Conservation (phyloP, 2,113 vertebrate species). For the Rattus norvegicus region GRCr8 NC_086026.1:82745501-82746000, state of each 20-base stretch:
- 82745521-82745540: not conserved
- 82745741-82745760: not conserved
- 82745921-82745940: not conserved
- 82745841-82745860: not conserved
- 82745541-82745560: not conserved
- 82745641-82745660: not conserved
- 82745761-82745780: not conserved
- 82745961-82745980: not conserved
- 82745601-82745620: not conserved
- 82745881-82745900: not conserved
- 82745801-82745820: not conserved
- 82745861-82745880: not conserved
- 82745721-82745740: not conserved
- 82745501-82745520: not conserved
- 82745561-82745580: no score
- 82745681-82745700: not conserved
- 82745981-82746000: not conserved
- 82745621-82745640: not conserved
- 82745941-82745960: not conserved
- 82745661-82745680: not conserved
- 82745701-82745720: not conserved
- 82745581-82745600: not conserved
- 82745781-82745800: not conserved
- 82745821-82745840: not conserved
- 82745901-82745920: fast-evolving